A percentile compares a stretch with the other conserved stretches of the same genome.
These are phyloP conservation scores for Drosophila bunnanda DNA, from an alignment of 2,888 invertebrate genomes.

Conservation along the genomic window DNA sequence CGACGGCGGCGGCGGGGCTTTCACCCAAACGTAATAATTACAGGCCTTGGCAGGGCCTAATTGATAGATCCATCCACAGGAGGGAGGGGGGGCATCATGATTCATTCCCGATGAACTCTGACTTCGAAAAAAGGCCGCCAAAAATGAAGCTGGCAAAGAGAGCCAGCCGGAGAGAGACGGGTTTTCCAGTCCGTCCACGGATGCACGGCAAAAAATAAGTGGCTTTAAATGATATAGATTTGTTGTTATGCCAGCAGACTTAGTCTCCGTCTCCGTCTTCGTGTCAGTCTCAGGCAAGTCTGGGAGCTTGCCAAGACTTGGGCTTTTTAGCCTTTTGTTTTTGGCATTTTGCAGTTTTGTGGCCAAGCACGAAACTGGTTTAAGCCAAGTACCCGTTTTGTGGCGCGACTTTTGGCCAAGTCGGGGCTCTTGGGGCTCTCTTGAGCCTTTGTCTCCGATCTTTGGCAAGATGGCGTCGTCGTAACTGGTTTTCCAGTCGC, in stretches of 20 bases:
- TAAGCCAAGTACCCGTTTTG: slow-evolving; percentile 47
- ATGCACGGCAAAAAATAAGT: neutral
- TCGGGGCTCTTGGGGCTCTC: slow-evolving; percentile 52
- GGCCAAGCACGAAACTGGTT: slow-evolving; percentile 62
- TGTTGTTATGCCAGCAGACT: neutral
- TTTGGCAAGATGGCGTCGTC: slow-evolving; percentile 70
- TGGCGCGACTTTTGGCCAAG: slow-evolving; percentile 35
- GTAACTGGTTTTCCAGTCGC: slow-evolving; percentile 67
- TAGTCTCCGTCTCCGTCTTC: slow-evolving; percentile 2
- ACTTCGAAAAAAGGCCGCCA: slow-evolving; percentile 39
- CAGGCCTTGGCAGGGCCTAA: slow-evolving; percentile 32
- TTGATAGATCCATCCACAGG: slow-evolving; percentile 28
- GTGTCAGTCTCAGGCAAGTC: neutral
- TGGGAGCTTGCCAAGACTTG: slow-evolving; percentile 12
- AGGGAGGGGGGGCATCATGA: slow-evolving; percentile 6
- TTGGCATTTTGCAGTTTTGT: slow-evolving; percentile 53
- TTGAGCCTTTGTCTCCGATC: slow-evolving; percentile 62
- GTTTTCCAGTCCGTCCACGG: slow-evolving; percentile 13
- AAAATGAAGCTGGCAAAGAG: slow-evolving; percentile 11
- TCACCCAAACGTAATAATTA: slow-evolving; percentile 32
- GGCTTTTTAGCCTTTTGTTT: slow-evolving; percentile 9
- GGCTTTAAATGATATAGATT: neutral
- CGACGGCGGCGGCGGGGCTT: slow-evolving; percentile 13
- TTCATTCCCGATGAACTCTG: slow-evolving; percentile 26
- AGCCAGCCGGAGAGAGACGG: slow-evolving; percentile 8